Evolutionary conservation across 2,888 invertebrate genomes (phyloP).

Genomic region (Marronus borbonicus): DNA sequence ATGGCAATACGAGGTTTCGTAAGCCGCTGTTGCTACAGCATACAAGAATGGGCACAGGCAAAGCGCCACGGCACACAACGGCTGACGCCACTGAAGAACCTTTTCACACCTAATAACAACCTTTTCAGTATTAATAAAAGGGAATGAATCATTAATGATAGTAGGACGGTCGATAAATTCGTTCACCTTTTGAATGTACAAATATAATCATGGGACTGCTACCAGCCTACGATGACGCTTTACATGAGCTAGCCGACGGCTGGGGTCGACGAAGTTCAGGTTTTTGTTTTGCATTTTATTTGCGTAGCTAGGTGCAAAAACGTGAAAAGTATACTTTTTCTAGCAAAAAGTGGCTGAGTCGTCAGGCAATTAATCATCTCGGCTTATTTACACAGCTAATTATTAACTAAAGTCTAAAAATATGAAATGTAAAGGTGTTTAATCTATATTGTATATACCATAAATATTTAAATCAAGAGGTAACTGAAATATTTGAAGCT

Average conservation of each 20-base stretch:
- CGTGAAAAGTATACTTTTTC: too few relatives aligned
- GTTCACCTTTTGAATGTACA: slow-evolving; percentile 44
- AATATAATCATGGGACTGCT: slow-evolving; percentile 34
- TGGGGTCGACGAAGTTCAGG: too few relatives aligned
- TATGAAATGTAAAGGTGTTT: too few relatives aligned
- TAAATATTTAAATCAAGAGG: too few relatives aligned
- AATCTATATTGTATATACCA: too few relatives aligned
- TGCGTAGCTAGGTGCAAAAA: too few relatives aligned
- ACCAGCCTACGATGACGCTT: slow-evolving; percentile 10
- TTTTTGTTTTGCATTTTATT: too few relatives aligned
- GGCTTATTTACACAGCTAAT: too few relatives aligned
- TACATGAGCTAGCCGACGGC: slow-evolving; percentile 11
- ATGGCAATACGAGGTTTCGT: slow-evolving; percentile 20
- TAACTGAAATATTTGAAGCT: too few relatives aligned
- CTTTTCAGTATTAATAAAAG: slow-evolving; percentile 54
- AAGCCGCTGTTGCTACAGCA: slow-evolving; percentile 12
- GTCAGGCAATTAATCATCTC: too few relatives aligned
- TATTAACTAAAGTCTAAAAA: too few relatives aligned
- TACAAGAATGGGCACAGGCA: neutral
- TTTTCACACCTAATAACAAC: slow-evolving; percentile 56
- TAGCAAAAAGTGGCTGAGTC: too few relatives aligned
- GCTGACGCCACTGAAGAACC: slow-evolving; percentile 47
- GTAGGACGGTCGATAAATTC: slow-evolving; percentile 49
- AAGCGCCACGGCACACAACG: slow-evolving; percentile 1
- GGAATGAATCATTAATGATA: slow-evolving; percentile 54